phyloP scores from a whole-genome alignment of 2,113 vertebrate species.

The Megalops atlanticus region DNA sequence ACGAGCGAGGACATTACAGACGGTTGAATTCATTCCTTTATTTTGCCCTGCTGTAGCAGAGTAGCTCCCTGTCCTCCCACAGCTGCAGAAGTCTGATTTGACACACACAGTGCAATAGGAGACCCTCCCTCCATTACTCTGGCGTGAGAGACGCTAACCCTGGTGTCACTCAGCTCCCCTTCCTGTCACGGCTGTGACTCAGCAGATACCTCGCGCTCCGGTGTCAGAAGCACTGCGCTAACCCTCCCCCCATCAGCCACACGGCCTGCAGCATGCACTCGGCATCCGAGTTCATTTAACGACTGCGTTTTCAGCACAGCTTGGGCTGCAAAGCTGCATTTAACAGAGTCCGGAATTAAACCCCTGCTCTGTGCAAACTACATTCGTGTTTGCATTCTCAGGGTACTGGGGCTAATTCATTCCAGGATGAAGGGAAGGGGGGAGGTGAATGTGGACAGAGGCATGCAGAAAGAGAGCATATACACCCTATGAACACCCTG shows the following conservation, averaged over 20 bases:
- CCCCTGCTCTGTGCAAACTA: slow-evolving; percentile 25
- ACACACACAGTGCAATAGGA: slow-evolving; percentile 12
- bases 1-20: background rate
- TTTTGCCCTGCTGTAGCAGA: background rate
- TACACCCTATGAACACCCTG: slow-evolving; percentile 28
- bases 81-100: slow-evolving; percentile 31
- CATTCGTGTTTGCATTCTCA: slow-evolving; percentile 33
- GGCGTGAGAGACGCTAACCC: slow-evolving; percentile 30
- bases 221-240: slow-evolving; percentile 15
- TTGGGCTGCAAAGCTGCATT: background rate
- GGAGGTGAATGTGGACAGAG: slow-evolving; percentile 45
- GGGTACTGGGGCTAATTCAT: slow-evolving; percentile 46
- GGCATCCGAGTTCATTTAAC: slow-evolving; percentile 39
- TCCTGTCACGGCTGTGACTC: slow-evolving; percentile 43
- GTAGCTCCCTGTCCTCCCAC: slow-evolving; percentile 3
- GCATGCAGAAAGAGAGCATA: slow-evolving; percentile 30
- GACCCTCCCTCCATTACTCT: slow-evolving; percentile 29
- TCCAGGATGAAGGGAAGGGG: slow-evolving; percentile 40
- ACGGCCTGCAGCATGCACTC: background rate
- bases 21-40: slow-evolving; percentile 12
- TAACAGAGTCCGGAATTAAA: background rate
- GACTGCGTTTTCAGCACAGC: slow-evolving; percentile 35
- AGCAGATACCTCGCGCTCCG: slow-evolving; percentile 25
- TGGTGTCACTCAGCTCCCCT: slow-evolving; percentile 19
- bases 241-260: background rate